Conservation (phyloP, 2,797 vertebrate species). For the Anabacerthia variegaticeps region DNA sequence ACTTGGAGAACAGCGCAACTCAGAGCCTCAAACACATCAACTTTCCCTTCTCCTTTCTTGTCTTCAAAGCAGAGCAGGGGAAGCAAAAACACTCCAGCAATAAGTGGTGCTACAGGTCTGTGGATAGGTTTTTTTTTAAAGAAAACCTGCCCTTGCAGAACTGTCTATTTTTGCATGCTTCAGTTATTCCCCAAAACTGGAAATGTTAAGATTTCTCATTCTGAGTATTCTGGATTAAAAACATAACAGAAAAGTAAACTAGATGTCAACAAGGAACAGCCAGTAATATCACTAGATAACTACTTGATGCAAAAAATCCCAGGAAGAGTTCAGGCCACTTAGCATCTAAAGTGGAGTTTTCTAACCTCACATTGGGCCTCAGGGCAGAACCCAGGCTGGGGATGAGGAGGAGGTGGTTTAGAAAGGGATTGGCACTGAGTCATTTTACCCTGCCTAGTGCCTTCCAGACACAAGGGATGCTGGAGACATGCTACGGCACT, state of each 20-base stretch:
- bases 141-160: not conserved
- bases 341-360: not conserved
- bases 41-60: not conserved
- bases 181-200: not conserved
- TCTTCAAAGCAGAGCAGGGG: not conserved
- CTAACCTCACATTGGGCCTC: not conserved
- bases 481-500: not conserved
- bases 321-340: not conserved
- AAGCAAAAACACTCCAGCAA: not conserved
- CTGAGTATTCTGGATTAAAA: not conserved
- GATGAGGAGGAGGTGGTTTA: not conserved
- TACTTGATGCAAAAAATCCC: not conserved
- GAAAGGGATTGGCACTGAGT: not conserved
- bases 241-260: not conserved
- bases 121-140: not conserved
- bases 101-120: not conserved
- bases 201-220: not conserved
- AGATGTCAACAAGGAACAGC: not conserved
- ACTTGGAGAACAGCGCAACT: not conserved
- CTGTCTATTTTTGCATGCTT: not conserved
- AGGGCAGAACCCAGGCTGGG: not conserved
- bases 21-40: not conserved
- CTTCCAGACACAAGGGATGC: not conserved
- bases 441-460: not conserved
- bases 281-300: rapidly evolving